Base-by-base conservation (phyloP, 35 echinoderm and acorn worm species). In the Eucidaris tribuloides region DNA sequence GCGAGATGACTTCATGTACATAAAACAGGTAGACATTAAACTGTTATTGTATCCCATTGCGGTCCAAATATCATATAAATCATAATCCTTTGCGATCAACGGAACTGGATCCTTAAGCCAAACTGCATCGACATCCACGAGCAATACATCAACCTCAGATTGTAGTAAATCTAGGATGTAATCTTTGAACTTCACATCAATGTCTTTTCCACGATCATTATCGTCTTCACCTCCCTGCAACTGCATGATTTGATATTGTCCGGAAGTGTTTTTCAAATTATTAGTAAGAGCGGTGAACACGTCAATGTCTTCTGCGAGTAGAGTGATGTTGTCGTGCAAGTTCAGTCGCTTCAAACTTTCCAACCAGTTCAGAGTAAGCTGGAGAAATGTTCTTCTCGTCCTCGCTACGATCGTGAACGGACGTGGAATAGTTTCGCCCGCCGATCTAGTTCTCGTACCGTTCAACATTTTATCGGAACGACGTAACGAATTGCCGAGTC, bases 311-410 rank as follows among this genome's bases (percentile, higher is more conserved):
- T 74, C 38, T 38, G 68, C 68, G 41, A 74, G 38, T 1, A 74
- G 68, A 36, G 68, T 74, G 11, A 74, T 41, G 68, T 85, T 79
- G 11, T 88, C 83, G 33, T 34, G 39, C 38, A 58, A 45, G 6
- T 33, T 55, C 46, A 90, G 52, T 65, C 88, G 84, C 13, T 64
- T 40, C 2, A 90, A 52, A 55, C 83, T 91, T 45, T 82, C 86
- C 19, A 96, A 18, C 92, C 92, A 90, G 76, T 96, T 96, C n/a
- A 57, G 72, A 15, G 92, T 89, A 27, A 96, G 65, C 14, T 89
- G 81, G 15, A 79, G 58, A 58, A 83, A 96, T 5, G 87, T 83
- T 6, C 54, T 31, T 28, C 86, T 96, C 4, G 83, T 83, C 22
- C 78, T 82, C 9, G 92, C 83, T 18, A 96, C 38, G 68, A 74